These are phyloP conservation scores for Boloria selene DNA, from an alignment of 2,888 invertebrate species.

Conservation along the genomic window DNA sequence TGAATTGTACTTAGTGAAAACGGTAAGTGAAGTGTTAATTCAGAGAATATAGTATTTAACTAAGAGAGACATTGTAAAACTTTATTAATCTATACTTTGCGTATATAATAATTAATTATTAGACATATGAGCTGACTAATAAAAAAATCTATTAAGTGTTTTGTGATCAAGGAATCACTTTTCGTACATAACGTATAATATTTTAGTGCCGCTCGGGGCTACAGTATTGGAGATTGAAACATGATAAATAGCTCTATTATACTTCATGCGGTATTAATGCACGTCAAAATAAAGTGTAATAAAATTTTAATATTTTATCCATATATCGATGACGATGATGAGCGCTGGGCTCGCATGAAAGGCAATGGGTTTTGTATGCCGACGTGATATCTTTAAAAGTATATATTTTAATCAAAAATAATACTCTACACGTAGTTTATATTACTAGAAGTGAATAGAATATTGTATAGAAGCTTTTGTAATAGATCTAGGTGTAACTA, in stretches of 20 bases:
- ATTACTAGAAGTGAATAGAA: no score
- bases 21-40: no score
- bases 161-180: constrained; percentile 10
- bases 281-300: constrained; percentile 40
- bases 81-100: no score
- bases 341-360: neutral
- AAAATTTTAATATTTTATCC: constrained; percentile 42
- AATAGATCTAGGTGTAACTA: no score
- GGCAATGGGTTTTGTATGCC: neutral
- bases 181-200: constrained; percentile 29
- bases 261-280: constrained; percentile 37
- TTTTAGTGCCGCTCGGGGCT: constrained; percentile 33
- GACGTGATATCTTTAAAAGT: neutral
- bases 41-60: no score
- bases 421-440: neutral
- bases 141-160: neutral
- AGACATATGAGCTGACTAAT: no score
- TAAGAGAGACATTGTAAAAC: no score
- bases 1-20: no score
- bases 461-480: no score
- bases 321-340: constrained; percentile 35
- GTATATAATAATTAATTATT: no score
- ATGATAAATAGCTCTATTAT: constrained; percentile 62
- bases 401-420: neutral
- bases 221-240: constrained; percentile 61